Conservation (phyloP, 2,113 vertebrate genomes). For the Lophius piscatorius region DNA sequence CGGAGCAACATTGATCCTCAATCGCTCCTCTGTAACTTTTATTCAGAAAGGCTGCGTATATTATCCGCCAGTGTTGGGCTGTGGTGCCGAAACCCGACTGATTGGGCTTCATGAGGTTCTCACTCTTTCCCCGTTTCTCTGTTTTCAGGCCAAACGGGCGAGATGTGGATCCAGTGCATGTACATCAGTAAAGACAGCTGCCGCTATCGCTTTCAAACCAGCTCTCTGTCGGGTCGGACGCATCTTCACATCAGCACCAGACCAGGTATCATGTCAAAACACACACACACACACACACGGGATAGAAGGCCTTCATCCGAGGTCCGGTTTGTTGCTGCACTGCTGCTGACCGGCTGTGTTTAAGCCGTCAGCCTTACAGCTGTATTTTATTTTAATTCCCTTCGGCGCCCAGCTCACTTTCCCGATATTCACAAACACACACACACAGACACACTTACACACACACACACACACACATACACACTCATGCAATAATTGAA, state of each 20-base stretch:
- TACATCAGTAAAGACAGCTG: slow-evolving; percentile 75
- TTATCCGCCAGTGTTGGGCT: too few species aligned
- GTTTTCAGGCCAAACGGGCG: slow-evolving; percentile 55
- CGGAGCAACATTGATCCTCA: too few species aligned
- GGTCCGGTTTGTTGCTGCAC: slow-evolving; percentile 51
- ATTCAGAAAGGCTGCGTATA: too few species aligned
- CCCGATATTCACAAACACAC: slow-evolving; percentile 13
- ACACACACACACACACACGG: slow-evolving; percentile 22
- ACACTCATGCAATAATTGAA: slow-evolving; percentile 38
- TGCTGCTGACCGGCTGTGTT: slow-evolving; percentile 56
- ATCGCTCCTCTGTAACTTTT: too few species aligned
- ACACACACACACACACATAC: slow-evolving; percentile 15
- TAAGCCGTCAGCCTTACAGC: slow-evolving; percentile 66
- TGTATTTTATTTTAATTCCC: slow-evolving; percentile 62
- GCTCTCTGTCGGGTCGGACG: slow-evolving; percentile 53
- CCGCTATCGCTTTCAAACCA: slow-evolving; percentile 72
- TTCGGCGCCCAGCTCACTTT: slow-evolving; percentile 31
- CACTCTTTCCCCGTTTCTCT: neutral
- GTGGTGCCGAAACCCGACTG: too few species aligned
- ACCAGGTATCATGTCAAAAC: slow-evolving; percentile 62
- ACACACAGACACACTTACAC: slow-evolving; percentile 5
- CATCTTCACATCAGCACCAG: slow-evolving; percentile 76
- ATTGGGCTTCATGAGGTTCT: too few species aligned
- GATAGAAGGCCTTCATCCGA: slow-evolving; percentile 30
- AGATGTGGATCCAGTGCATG: slow-evolving; percentile 69